A percentile compares a stretch with the other conserved stretches of the same genome.
These are phyloP conservation scores for Thymallus thymallus DNA, from an alignment of 2,113 vertebrate genomes.

Conservation along the genomic window DNA sequence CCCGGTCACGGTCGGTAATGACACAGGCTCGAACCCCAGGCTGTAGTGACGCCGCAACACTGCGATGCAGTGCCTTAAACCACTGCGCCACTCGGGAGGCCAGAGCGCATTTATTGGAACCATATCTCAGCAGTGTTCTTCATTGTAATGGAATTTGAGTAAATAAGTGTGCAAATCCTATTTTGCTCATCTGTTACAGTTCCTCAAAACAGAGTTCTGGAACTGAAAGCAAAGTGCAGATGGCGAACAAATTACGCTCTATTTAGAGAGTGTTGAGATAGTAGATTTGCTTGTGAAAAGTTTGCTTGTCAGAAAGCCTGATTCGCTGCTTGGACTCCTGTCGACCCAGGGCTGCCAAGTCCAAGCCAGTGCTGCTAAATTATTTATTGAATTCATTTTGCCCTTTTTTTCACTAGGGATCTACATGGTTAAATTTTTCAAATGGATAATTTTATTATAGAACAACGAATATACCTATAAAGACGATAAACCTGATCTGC, in stretches of 20 bases:
- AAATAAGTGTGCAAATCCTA: conserved; percentile 8
- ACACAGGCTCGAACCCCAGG: no score
- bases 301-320: not conserved
- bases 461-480: not conserved
- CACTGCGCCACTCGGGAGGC: no score
- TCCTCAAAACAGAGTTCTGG: conserved; percentile 4
- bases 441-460: conserved; percentile 2
- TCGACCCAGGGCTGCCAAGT: not conserved
- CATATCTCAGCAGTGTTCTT: not conserved
- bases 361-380: not conserved
- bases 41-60: no score
- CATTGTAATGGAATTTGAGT: conserved; percentile 4
- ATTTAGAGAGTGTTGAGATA: conserved; percentile 4
- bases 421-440: conserved; percentile 17
- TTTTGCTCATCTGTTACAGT: conserved; percentile 18
- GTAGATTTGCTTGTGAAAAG: conserved; percentile 16
- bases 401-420: conserved; percentile 6
- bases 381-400: conserved; percentile 1
- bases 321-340: not conserved
- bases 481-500: not conserved
- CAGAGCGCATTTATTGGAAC: not conserved
- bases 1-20: no score
- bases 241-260: not conserved
- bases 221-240: conserved; percentile 8
- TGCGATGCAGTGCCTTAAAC: no score